phyloP scores from a whole-genome alignment of 1,140 invertebrate genomes.

The Camponotus floridanus region DNA sequence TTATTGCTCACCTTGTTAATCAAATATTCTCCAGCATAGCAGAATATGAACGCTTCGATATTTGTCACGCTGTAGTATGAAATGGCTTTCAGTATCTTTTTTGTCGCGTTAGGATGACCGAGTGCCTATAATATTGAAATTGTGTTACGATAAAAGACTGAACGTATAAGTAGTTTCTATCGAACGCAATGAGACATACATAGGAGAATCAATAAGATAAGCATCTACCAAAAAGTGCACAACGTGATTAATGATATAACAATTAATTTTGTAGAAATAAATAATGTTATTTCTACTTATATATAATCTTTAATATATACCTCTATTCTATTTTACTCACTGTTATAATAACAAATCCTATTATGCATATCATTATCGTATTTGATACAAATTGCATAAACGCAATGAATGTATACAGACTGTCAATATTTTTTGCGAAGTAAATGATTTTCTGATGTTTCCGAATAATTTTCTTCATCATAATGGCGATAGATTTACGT shows the following conservation, averaged over 20 bases:
- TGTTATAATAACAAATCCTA: constrained; percentile 16
- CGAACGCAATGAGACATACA: neutral
- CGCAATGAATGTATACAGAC: neutral
- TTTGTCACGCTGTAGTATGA: constrained; percentile 42
- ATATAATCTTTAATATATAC: neutral
- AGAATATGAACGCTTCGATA: constrained; percentile 60
- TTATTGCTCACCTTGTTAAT: neutral
- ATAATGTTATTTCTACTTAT: neutral
- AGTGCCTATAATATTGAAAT: constrained; percentile 29
- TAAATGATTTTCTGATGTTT: constrained; percentile 17
- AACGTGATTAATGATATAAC: no score
- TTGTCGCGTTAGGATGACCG: neutral
- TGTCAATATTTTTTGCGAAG: neutral
- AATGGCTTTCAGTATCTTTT: constrained; percentile 9
- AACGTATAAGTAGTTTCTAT: neutral
- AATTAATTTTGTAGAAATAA: constrained; percentile 7
- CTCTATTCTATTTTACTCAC: neutral
- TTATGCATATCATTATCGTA: constrained; percentile 4
- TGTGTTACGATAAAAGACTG: neutral
- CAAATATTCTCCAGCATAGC: constrained; percentile 58
- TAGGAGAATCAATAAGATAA: no score
- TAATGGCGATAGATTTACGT: neutral
- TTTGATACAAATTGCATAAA: neutral
- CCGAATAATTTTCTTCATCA: neutral
- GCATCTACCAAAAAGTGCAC: no score